Evolutionary conservation across 2,888 invertebrate genomes (phyloP), one percentile per base, ranked within the genome.

Genomic region (Chesias legatella): DNA sequence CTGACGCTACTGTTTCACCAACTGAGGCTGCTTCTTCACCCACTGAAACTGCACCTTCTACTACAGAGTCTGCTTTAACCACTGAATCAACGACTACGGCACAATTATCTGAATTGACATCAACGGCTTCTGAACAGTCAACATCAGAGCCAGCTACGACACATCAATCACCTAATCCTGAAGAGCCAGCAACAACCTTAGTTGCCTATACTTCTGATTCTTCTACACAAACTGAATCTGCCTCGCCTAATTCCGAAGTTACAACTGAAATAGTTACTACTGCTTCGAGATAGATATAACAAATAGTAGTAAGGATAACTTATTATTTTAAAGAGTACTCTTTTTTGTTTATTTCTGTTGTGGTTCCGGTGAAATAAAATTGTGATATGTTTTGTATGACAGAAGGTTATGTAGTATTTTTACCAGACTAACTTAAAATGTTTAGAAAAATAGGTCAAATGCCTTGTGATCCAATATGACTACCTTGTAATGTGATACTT

Each of bases 261-360:
- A 60, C 63, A 5, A 58, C 56, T 17, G 58, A 62, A 47, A 47
- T 53, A 4, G 41, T 52, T 10, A 43, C 53, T 6, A 45, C 56
- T 7, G 49, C 58, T 7, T 47, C 60, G 28, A 46, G 55, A 25
- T 56, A 57, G 28, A 33, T 6, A 22, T 27, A 23, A 11, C 10
- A 7, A 26, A 6, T 24, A 22, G 25, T 17, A 10, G 24, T 32
- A 22, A 3, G n/a, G n/a, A 31, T 21, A 13, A 1, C 4, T 29
- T 10, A 20, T 31, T 6, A 28, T 33, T 39, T 39, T 27, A 17
- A 28, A 28, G 10, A 8, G 24, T 29, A 35, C 7, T 23, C 20
- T 36, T 7, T 31, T 25, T 33, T 33, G 42, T 47, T 42, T 29
- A 32, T 32, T 22, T 27, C 10, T 28, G 9, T 17, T 36, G 22